phyloP scores from a whole-genome alignment of 2,888 invertebrate genomes.

The Zhuqinia jingwanae region DNA sequence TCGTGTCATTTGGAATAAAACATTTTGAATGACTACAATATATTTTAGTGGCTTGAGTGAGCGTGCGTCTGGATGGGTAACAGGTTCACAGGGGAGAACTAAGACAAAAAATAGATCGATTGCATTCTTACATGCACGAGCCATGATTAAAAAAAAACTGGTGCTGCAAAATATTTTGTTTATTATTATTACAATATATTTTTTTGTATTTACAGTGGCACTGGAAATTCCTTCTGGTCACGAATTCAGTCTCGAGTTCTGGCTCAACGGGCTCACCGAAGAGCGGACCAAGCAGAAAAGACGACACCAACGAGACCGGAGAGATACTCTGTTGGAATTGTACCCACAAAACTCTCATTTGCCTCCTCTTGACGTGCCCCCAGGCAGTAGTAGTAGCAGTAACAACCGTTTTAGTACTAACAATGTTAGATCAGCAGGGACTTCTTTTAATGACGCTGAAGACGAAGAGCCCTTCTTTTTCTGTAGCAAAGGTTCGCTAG shows the following conservation, averaged over 20 bases:
- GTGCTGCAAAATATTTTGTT: too few species aligned
- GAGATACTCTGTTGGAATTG: slow-evolving; percentile 77
- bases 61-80: neutral
- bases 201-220: slow-evolving; percentile 72
- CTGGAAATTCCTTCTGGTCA: slow-evolving; percentile 75
- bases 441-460: slow-evolving; percentile 54
- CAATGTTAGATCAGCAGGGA: too few species aligned
- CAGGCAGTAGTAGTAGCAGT: slow-evolving; percentile 27
- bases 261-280: slow-evolving; percentile 75
- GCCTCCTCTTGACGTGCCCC: slow-evolving; percentile 21
- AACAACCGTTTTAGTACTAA: neutral
- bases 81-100: neutral
- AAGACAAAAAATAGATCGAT: neutral
- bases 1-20: neutral
- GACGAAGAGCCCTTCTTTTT: slow-evolving; percentile 72
- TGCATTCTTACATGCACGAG: neutral
- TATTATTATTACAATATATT: too few species aligned
- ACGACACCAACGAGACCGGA: slow-evolving; percentile 78
- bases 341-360: slow-evolving; percentile 62
- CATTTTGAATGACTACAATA: neutral
- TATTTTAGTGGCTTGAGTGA: too few species aligned
- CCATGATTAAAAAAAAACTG: neutral
- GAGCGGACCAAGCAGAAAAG: slow-evolving; percentile 73
- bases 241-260: slow-evolving; percentile 78
- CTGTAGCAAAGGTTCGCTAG: slow-evolving; percentile 78